These are phyloP conservation scores for Telmatochromis bifrenatus DNA, from an alignment of 2,113 vertebrate genomes.

Conservation along the genomic window DNA sequence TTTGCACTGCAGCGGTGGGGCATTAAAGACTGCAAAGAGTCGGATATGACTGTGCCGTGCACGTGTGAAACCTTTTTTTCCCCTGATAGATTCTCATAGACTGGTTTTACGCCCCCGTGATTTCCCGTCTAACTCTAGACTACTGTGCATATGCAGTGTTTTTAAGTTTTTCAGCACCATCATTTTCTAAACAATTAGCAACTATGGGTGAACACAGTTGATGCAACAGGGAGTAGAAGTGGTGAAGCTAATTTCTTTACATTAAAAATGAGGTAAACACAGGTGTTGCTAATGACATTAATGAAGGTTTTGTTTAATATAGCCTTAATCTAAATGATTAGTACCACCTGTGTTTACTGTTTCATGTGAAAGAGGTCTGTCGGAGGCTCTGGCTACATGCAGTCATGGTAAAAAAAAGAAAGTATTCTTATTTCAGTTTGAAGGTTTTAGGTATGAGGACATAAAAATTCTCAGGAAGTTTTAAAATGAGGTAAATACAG, in stretches of 20 bases:
- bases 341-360: not conserved
- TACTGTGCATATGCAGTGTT: not conserved
- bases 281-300: not conserved
- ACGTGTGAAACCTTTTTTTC: rapidly evolving
- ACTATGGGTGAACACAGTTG: not conserved
- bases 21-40: not conserved
- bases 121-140: not conserved
- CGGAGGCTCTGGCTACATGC: not conserved
- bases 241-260: not conserved
- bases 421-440: not conserved
- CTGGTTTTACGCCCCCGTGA: not conserved
- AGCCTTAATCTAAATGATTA: not conserved
- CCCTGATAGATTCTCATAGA: not conserved
- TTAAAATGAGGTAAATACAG: not conserved
- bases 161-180: not conserved
- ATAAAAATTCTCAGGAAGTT: not conserved
- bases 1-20: not conserved
- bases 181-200: not conserved
- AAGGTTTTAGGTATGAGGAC: not conserved
- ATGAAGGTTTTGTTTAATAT: not conserved
- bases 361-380: not conserved
- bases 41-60: not conserved
- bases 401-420: not conserved
- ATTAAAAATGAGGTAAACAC: not conserved
- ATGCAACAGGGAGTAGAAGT: not conserved